phyloP scores from a whole-genome alignment of 2,888 invertebrate species.

The Trachelus troglodyta region DNA sequence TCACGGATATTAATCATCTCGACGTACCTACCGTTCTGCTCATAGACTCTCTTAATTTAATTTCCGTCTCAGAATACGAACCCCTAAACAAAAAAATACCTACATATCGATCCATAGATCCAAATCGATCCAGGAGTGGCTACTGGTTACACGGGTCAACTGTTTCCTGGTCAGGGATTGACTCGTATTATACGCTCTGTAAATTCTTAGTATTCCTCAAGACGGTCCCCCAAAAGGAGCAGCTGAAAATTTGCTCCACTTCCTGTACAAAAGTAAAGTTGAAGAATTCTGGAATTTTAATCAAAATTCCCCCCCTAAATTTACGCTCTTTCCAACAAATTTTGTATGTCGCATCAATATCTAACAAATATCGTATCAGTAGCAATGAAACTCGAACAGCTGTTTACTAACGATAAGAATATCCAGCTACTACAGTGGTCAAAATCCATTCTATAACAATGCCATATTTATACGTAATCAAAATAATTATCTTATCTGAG shows the following conservation, averaged over 20 bases:
- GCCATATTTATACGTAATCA: not conserved
- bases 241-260: not conserved
- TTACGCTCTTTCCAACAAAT: not conserved
- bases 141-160: conserved; percentile 31
- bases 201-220: conserved; percentile 33
- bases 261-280: not conserved
- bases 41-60: not conserved
- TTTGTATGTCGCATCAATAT: not conserved
- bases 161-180: conserved; percentile 20
- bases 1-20: not conserved
- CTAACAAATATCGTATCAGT: not conserved
- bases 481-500: conserved; percentile 8
- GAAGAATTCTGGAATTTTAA: not conserved
- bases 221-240: conserved; percentile 12
- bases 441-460: not conserved
- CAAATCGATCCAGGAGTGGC: conserved; percentile 33
- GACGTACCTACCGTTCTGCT: not conserved
- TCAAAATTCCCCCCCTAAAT: not conserved
- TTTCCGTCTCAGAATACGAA: not conserved
- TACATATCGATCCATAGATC: not conserved
- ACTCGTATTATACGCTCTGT: conserved; percentile 38
- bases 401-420: not conserved
- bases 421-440: not conserved
- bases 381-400: not conserved
- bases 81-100: not conserved